Base-by-base conservation (phyloP, 1,140 invertebrate genomes). In the Stegodyphus mimosarum region DNA sequence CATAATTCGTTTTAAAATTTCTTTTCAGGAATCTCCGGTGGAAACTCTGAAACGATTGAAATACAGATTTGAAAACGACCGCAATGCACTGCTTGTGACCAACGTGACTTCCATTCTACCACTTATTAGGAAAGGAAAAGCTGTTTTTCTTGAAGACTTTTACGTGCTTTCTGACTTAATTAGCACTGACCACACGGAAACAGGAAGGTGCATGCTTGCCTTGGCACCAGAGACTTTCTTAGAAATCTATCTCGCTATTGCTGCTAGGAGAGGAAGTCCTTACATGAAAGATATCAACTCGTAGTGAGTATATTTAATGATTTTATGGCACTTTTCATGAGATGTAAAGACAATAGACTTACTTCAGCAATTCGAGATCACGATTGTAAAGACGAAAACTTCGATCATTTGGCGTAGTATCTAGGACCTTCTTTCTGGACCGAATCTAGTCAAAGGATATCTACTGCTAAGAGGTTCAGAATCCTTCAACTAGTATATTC, bases 261-360 rank as follows among this genome's bases (percentile, higher is more conserved):
- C 78, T 7, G 33, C 73, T 0, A 87, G 86, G n/a, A 72, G 72
- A 33, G 86, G 86, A 15, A 87, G 86, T 55, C 86, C 86, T 13
- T 87, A 83, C 53, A 33, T 87, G 7, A 67, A 83, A 18, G 78
- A 76, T 13, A 76, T 87, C 55, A 71, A 87, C 49, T 55, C 13
- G 2, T 33, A 64, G 86, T 83, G 49, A 77, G 86, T 83, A 87
- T 53, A 60, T 10, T 60, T 60, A 33, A 33, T 33, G 33, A 33
- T 33, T 33, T 3, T 33, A 33, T 33, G 33, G 33, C 33, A 33
- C 3, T 33, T 33, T 33, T 33, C 33, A 33, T 33, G 33, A 33
- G 33, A 33, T 33, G 1, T 33, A 33, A 33, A 33, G 33, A 33
- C 3, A 33, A 33, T 33, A 33, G 33, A 33, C 33, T 33, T 3